Conservation (phyloP, 2,888 invertebrate genomes). For the Chalcis sispes region DNA sequence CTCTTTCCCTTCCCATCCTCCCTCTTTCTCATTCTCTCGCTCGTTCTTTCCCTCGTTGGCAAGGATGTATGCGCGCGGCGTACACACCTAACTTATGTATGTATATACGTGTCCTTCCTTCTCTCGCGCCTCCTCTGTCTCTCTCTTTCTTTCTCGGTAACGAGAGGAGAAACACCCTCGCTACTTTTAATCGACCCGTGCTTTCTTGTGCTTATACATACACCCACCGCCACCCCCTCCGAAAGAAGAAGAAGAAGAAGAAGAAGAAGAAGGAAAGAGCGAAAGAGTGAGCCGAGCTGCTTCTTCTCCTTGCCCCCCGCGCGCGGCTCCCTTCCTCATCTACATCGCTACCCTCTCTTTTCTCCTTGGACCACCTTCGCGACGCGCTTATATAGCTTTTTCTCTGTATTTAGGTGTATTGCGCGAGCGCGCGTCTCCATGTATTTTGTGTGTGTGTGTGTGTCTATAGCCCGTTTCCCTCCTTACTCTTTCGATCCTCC, state of each 20-base stretch:
- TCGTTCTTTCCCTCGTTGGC: conserved; percentile 26
- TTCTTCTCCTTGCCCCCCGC: too few species aligned
- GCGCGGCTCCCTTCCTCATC: conserved; percentile 33
- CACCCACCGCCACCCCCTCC: conserved; percentile 66
- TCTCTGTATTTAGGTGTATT: background rate
- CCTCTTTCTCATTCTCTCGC: conserved; percentile 63
- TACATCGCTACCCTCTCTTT: conserved; percentile 58
- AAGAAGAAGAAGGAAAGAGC: conserved; percentile 18
- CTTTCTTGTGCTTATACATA: conserved; percentile 76
- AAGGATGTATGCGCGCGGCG: background rate
- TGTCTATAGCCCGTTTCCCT: background rate
- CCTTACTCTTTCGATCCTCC: background rate
- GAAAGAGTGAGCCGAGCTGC: conserved; percentile 40
- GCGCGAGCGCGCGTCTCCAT: background rate
- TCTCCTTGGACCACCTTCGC: conserved; percentile 39
- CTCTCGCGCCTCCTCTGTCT: conserved; percentile 62
- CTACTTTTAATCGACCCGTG: conserved; percentile 77
- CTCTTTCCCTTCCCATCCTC: conserved; percentile 57
- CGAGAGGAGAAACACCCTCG: conserved; percentile 77
- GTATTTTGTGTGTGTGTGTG: background rate
- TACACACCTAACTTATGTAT: background rate
- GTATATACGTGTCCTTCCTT: conserved; percentile 55
- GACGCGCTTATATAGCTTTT: conserved; percentile 16
- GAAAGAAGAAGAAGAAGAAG: conserved; percentile 2
- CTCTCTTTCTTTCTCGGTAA: conserved; percentile 67